Evolutionary conservation across 2,113 vertebrate species (phyloP), one percentile per base, ranked within the genome.

Genomic region (Pseudopodoces humilis): DNA sequence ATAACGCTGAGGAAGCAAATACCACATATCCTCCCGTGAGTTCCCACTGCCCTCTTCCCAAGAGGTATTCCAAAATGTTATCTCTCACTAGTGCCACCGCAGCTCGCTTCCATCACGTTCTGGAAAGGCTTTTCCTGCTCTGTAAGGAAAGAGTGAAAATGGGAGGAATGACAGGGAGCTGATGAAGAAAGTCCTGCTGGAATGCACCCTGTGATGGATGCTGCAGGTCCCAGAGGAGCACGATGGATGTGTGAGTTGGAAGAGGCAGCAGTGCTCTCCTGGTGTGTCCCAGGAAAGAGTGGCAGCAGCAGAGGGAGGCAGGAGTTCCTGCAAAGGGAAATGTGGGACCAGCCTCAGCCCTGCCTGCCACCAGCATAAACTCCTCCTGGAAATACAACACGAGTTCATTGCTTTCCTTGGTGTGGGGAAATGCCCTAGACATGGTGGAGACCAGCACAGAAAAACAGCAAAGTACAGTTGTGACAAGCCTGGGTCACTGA

Each of bases 231-330:
- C 6, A 2, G 13, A 21, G 62, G 25, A 80, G 58, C 33, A 43
- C 0, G 1, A 5, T 2, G 30, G n/a, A 41, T 60, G n/a, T 13
- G 44, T 14, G 50, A 72, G 49, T 1, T 7, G 15, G 25, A 84
- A 78, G 50, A 59, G 4, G 72, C 63, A 55, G 58, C 58, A 37
- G 70, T 21, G 46, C 27, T 1, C 0, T 1, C 19, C 39, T 59
- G n/a, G 30, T n/a, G 59, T 14, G 10, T 30, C 64, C 58, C 12
- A 50, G 47, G 24, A 37, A 53, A 31, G 50, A 24, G 44, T 4
- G 27, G 41, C 74, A 62, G 52, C 43, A 70, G 89, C 15, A 70
- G 65, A 85, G 52, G 2, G 27, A 77, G 60, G 39, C n/a, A 70
- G 50, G 15, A 86, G 30, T 6, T n/a, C 10, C 10, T 60, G 15